Evolutionary conservation across 2,888 invertebrate species (phyloP).

Genomic region (Philaethria dido): DNA sequence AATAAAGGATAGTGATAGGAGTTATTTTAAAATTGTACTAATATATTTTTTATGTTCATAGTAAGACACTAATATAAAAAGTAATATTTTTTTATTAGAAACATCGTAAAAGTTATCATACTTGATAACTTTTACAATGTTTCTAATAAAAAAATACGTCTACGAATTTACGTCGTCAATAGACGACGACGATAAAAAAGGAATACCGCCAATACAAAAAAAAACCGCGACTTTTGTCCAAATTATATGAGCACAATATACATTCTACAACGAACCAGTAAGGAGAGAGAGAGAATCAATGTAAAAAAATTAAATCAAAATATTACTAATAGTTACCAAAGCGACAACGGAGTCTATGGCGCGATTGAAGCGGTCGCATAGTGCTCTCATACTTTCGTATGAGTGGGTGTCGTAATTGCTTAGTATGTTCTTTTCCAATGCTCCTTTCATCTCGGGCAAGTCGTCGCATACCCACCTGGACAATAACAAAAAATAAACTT

Average conservation of each 20-base stretch:
- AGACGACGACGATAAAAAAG: too few species aligned
- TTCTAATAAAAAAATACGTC: too few species aligned
- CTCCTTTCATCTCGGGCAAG: constrained; percentile 96
- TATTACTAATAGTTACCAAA: constrained; percentile 86
- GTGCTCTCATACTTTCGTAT: constrained; percentile 95
- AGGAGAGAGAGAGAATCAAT: too few species aligned
- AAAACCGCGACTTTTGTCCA: background rate
- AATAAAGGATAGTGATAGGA: too few species aligned
- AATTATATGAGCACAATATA: constrained; percentile 12
- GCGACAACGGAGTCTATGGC: constrained; percentile 96
- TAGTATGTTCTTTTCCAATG: constrained; percentile 95
- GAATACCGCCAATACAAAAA: too few species aligned
- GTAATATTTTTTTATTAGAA: too few species aligned
- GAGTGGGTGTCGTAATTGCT: constrained; percentile 95
- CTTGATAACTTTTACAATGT: background rate
- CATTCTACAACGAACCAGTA: background rate
- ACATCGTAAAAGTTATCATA: background rate
- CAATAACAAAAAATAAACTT: constrained; percentile 25
- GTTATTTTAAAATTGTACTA: background rate
- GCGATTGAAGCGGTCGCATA: constrained; percentile 97
- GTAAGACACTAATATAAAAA: background rate
- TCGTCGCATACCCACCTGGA: constrained; percentile 97
- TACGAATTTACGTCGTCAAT: too few species aligned
- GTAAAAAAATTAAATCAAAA: constrained; percentile 32
- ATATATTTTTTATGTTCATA: too few species aligned